Base-by-base conservation (phyloP, 2,888 invertebrate genomes). In the Drosophila formosana region DNA sequence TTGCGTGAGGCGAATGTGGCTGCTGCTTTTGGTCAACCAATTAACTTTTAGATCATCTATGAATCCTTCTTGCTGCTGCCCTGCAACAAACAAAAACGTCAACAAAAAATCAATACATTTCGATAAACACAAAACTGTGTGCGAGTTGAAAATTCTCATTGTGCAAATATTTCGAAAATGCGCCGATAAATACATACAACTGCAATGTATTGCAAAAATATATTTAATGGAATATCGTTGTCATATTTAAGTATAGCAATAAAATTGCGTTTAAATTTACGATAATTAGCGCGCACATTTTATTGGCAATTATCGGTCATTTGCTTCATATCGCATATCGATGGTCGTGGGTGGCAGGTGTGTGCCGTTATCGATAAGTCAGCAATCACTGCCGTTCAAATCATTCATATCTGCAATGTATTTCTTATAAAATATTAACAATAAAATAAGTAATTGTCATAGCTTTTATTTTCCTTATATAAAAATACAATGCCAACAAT, bases 1-100 rank as follows among this genome's bases (percentile, higher is more conserved):
- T 94, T 99, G 65, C 95, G 99, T 91, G 99, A 99, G 94, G 99
- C 99, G 34, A 98, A 98, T 92, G 91, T 99, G 80, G 96, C 98
- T 11, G 99, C 99, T 28, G 98, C 97, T 92, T 96, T 95, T 92
- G 99, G 99, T 89, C 99, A 99, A 94, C 95, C 99, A 37, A 99
- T 99, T 93, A 99, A 99, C 94, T 99, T 98, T 93, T 97, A 96
- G 92, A 66, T 9, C 5, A 1, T 47, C 9, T 28, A 9, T 13
- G 6, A n/a, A 23, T 43, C 49, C 7, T 18, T 32, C 13, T 18
- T 18, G 41, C 37, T n/a, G 23, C 11, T 41, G 37, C 43, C 47
- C 57, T 58, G 26, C 13, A 37, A 37, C 37, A 37, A 37, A 37
- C 37, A 37, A 37, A n/a, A 6, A 30, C 30, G 30, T 30, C 2